Base-by-base conservation (phyloP, 1,140 invertebrate genomes). In the Bemisia tabaci region DNA sequence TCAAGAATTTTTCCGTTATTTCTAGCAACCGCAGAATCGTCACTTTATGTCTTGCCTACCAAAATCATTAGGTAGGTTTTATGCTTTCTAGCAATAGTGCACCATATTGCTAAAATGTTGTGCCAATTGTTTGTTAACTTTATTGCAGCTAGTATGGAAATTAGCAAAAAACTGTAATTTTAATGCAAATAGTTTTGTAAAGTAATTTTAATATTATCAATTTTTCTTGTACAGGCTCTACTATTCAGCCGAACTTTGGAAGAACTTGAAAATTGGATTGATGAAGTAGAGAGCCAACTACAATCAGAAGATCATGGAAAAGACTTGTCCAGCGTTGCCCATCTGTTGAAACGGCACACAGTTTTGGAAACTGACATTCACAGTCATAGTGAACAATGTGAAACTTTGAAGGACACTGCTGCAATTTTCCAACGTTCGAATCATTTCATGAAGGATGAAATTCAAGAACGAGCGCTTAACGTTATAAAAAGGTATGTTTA, bases 221-320 rank as follows among this genome's bases (percentile, higher is more conserved):
- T n/a, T n/a, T n/a, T n/a, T n/a, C n/a, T 48, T 48, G 17, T 73
- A 60, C 68, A 94, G 75, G 92, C 92, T 0, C 75, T 94, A 0
- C 79, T 94, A 25, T 94, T 94, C 73, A 85, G 86, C 63, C 83
- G 92, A 1, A 91, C 88, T 1, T 74, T 96, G 12, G 92, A 95
- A 73, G 93, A 96, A 77, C 87, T 95, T 71, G 90, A 92, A 72
- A 79, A 84, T 17, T 96, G 93, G 92, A 87, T 95, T 76, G 91
- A 92, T 69, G 91, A 94, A 65, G 85, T 94, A 9, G 91, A 94
- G 77, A 81, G 80, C 1, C 88, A 91, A 70, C 79, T 94, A 5
- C 85, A 88, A 62, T 89, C 88, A 25, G 89, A 91, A 70, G 90
- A 92, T 73, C 89, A 92, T 67, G 90, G 89, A 59, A 90, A 89